Evolutionary conservation across 2,113 vertebrate species (phyloP).

Genomic region (Xiphorhynchus elegans): DNA sequence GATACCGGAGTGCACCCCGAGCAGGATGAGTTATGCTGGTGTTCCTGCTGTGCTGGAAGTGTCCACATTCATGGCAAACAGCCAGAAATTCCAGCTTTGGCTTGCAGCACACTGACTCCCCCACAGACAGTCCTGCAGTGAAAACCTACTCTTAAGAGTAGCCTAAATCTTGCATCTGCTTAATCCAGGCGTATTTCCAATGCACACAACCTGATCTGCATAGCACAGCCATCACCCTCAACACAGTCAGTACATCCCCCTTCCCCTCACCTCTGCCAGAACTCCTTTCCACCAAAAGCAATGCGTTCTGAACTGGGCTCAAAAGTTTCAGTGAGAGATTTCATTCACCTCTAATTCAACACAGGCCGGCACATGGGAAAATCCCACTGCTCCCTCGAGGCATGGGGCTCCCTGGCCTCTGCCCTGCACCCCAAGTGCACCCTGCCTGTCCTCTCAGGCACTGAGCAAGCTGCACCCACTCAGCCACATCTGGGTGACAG

Average conservation of each 20-base stretch:
- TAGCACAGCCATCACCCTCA: not conserved
- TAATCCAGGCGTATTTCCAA: not conserved
- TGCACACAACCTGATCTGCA: not conserved
- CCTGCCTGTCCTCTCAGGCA: not conserved
- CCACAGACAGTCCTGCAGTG: not conserved
- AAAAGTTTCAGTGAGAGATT: not conserved
- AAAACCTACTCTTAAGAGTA: not conserved
- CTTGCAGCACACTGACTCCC: not conserved
- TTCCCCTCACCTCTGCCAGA: not conserved
- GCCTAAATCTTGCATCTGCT: not conserved
- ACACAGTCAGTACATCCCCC: not conserved
- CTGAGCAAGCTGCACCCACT: not conserved
- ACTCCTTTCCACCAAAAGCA: not conserved
- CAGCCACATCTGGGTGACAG: not conserved
- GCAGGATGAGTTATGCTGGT: not conserved
- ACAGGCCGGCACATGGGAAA: not conserved
- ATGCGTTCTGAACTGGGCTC: not conserved
- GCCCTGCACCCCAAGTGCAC: not conserved
- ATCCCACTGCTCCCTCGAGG: not conserved
- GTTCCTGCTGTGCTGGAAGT: not conserved
- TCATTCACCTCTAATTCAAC: not conserved
- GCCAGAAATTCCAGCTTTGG: not conserved
- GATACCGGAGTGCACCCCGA: accelerated
- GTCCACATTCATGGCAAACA: not conserved
- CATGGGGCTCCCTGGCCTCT: not conserved